Evolutionary conservation across 64 coral and sea anemone genomes (phyloP), one percentile per base, ranked within the genome.

Genomic region (Pachyseris speciosa): DNA sequence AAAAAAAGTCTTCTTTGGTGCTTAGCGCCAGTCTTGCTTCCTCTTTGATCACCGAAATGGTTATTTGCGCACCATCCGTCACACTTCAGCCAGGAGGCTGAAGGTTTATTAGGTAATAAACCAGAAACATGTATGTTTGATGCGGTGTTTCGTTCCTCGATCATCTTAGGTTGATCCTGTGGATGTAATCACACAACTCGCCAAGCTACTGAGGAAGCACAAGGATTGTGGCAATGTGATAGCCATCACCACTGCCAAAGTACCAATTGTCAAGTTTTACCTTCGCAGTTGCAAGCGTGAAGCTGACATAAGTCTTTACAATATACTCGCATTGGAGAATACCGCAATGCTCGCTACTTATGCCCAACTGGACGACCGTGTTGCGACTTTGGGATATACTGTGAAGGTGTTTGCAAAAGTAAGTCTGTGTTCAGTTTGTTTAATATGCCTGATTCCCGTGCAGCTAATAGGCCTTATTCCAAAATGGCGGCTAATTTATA

Each of bases 381-480:
- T 99, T 30, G 31, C 73, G 15, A 75, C 86, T 40, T 67, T 99
- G 26, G 97, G 97, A 2, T 99, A 80, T 50, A 90, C 97, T 61
- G 70, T 99, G 5, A 99, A 99, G 78, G 80, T 99, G n/a, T 99
- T 99, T 83, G 97, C 91, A 1, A 99, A 99, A 94, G 97, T 99
- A 73, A 72, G 85, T 31, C 25, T 83, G 15, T n/a, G 25, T 13
- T 1, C 15, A 6, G 4, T n/a, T 43, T 27, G 25, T 48, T 27
- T 20, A 22, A 1, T 29, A 22, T 31, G 16, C 11, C n/a, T n/a
- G n/a, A n/a, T n/a, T n/a, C n/a, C n/a, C n/a, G n/a, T n/a, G n/a
- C n/a, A n/a, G n/a, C n/a, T n/a, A n/a, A n/a, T n/a, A n/a, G n/a
- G n/a, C n/a, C n/a, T n/a, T n/a, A n/a, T n/a, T n/a, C n/a, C n/a